phyloP scores from a whole-genome alignment of 2,113 vertebrate genomes.

The Periophthalmus modestus region DNA sequence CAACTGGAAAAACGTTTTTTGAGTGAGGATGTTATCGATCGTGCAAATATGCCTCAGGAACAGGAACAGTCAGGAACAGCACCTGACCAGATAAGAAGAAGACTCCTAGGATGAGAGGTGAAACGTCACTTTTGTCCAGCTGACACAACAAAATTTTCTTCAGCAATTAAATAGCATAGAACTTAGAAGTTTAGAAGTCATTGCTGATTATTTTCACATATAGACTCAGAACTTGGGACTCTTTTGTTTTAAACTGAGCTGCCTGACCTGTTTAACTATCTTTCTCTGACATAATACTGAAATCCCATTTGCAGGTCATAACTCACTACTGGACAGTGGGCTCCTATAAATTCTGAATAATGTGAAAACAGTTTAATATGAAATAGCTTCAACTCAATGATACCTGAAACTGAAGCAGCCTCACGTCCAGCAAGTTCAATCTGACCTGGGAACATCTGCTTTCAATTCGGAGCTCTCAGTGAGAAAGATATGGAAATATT shows the following conservation, averaged over 20 bases:
- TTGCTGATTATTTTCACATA: too few relatives aligned
- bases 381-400: background rate
- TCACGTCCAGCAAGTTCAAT: background rate
- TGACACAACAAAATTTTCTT: too few relatives aligned
- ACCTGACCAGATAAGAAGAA: too few relatives aligned
- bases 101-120: too few relatives aligned
- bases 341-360: conserved; percentile 34
- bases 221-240: too few relatives aligned
- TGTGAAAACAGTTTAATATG: conserved; percentile 11
- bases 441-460: background rate
- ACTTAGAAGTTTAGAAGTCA: too few relatives aligned
- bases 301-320: conserved; percentile 46
- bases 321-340: conserved; percentile 11
- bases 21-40: too few relatives aligned
- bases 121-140: too few relatives aligned
- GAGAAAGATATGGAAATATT: background rate
- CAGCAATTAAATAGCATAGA: too few relatives aligned
- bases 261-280: background rate
- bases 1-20: too few relatives aligned
- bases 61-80: too few relatives aligned
- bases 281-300: conserved; percentile 22
- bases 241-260: background rate
- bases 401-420: background rate
- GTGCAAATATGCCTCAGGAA: too few relatives aligned
- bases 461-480: background rate